Evolutionary conservation across 2,888 invertebrate species (phyloP), one percentile per base, ranked within the genome.

Genomic region (Stenotaenia linearis): DNA sequence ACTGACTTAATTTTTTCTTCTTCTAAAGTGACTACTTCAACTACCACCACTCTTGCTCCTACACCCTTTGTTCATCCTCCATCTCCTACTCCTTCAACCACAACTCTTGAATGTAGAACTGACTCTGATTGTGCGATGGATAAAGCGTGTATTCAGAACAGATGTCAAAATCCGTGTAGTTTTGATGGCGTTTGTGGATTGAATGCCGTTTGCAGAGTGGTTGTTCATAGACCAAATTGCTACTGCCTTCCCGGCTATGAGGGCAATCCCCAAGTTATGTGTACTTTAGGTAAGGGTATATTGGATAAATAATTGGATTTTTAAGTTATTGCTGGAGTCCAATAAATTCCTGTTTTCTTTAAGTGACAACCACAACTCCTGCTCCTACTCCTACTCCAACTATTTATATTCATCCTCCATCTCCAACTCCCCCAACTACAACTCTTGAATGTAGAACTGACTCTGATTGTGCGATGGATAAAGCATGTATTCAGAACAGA

Each of bases 81-180:
- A 12, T 10, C n/a, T 28, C 3, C 30, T 30, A 28, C 76, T n/a
- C 5, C n/a, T 30, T 6, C 7, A 35, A 12, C 30, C 10, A 79
- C 80, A n/a, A 50, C 77, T 10, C 76, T 79, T 25, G 93, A 93
- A 87, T 96, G 96, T 87, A 89, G 90, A 84, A 91, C 93, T 85
- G 92, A 94, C 82, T 91, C 91, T 84, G 93, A 96, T 85, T 96
- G 96, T 84, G 91, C 94, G 78, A 91, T 93, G 74, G 94, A 94
- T 86, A 91, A 92, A 87, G 93, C 93, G 81, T 96, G 96, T 86
- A 90, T 92, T 82, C 91, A 92, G 85, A 91, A 92, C 81, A 91
- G 91, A 86, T 96, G 96, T 87, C 91, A 92, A 85, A 95, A 93
- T 88, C 96, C 96, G 32, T 96, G 77, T 40, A 30, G 23, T 45